phyloP scores from a whole-genome alignment of 2,113 vertebrate species.

The Henicopernis longicauda region DNA sequence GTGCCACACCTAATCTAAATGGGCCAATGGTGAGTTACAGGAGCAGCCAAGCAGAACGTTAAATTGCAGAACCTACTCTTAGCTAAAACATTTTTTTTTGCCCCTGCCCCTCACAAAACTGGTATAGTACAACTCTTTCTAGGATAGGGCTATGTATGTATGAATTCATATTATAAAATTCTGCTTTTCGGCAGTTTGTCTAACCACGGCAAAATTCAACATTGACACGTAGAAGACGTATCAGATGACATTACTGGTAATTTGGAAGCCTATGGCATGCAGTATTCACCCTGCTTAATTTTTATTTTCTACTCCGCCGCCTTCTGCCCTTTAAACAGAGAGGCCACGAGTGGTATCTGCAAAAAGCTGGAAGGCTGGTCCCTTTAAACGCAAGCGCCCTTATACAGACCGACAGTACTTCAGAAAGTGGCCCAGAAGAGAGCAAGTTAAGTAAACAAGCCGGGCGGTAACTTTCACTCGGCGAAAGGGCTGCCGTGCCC shows the following conservation, averaged over 20 bases:
- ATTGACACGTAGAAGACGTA: rapidly evolving
- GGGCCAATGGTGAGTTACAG: neutral
- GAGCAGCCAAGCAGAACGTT: neutral
- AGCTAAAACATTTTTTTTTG: neutral
- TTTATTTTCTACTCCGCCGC: neutral
- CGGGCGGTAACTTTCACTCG: neutral
- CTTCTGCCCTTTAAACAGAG: neutral
- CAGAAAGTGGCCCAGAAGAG: neutral
- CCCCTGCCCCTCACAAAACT: neutral
- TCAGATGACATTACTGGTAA: too few relatives aligned
- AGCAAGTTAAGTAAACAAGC: neutral
- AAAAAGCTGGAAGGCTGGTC: neutral
- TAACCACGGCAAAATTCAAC: neutral
- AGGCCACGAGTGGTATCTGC: neutral
- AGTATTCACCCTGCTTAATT: neutral
- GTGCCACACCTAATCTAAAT: neutral
- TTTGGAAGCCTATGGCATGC: neutral
- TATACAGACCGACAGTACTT: neutral
- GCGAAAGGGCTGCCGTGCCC: neutral
- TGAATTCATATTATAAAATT: neutral
- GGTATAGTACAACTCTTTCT: neutral
- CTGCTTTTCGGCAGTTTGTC: neutral
- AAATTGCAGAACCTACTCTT: neutral
- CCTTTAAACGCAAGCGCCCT: neutral
- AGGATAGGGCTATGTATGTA: rapidly evolving